Evolutionary conservation across 2,888 invertebrate species (phyloP).

Genomic region (Agrochola lychnidis): DNA sequence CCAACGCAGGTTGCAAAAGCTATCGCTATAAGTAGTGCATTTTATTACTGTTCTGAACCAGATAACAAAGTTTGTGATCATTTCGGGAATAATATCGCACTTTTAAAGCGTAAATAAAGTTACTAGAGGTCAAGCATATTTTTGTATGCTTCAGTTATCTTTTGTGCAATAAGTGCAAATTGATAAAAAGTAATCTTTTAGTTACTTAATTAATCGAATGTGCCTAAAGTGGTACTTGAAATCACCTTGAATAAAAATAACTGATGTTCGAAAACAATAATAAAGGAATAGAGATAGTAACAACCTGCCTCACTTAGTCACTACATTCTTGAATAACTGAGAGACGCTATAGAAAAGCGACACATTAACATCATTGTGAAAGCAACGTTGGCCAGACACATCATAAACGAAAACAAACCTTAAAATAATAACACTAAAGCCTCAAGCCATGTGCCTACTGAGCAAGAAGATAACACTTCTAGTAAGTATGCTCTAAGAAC

Average conservation of each 20-base stretch:
- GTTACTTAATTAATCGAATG: conserved; percentile 18
- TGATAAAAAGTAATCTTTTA: conserved; percentile 41
- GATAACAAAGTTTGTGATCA: conserved; percentile 52
- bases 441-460: conserved; percentile 6
- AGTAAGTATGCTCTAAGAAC: conserved; percentile 18
- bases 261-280: background rate
- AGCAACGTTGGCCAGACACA: conserved; percentile 18
- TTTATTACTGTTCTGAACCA: conserved; percentile 60
- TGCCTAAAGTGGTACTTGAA: conserved; percentile 17
- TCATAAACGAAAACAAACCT: conserved; percentile 26
- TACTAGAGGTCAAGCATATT: conserved; percentile 48
- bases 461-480: conserved; percentile 16
- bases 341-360: conserved; percentile 35
- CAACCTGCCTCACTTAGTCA: background rate
- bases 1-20: conserved; percentile 80
- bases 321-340: conserved; percentile 7
- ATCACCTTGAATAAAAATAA: conserved; percentile 25
- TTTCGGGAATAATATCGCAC: conserved; percentile 53
- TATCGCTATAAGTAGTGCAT: conserved; percentile 76
- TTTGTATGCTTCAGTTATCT: conserved; percentile 14
- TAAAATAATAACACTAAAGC: conserved; percentile 18
- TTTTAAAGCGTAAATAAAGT: conserved; percentile 46
- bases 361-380: conserved; percentile 40
- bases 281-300: conserved; percentile 1
- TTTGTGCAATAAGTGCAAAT: conserved; percentile 35